These are phyloP conservation scores for Dipus sagitta DNA, from an alignment of 2,797 vertebrate genomes.

Conservation along the genomic window DNA sequence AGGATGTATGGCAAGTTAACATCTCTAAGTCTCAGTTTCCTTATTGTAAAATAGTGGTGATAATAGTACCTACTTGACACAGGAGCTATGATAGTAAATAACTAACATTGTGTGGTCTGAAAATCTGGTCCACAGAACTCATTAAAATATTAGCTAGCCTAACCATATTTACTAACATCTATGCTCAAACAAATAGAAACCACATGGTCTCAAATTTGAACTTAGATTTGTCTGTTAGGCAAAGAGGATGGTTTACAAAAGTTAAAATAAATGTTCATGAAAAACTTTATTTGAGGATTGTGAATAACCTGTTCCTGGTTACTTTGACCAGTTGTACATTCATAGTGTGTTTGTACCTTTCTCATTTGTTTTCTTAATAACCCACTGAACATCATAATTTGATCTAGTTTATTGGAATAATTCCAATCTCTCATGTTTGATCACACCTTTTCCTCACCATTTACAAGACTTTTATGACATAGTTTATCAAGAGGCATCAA, in stretches of 20 bases:
- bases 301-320: slow-evolving; percentile 39
- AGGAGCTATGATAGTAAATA: not conserved
- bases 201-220: slow-evolving; percentile 1
- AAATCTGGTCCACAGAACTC: not conserved
- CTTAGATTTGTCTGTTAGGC: not conserved
- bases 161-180: not conserved
- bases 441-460: not conserved
- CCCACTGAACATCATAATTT: not conserved
- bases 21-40: not conserved
- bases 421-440: not conserved
- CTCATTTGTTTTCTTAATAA: slow-evolving; percentile 33
- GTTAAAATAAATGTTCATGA: not conserved
- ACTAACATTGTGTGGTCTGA: not conserved
- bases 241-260: not conserved
- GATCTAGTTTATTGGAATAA: not conserved
- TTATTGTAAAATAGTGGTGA: not conserved
- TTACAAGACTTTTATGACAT: not conserved
- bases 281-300: not conserved
- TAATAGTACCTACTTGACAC: not conserved
- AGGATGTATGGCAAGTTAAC: slow-evolving; percentile 1
- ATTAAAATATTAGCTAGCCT: slow-evolving; percentile 1
- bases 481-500: slow-evolving; percentile 42
- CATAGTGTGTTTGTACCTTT: not conserved
- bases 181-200: not conserved
- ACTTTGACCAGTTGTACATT: not conserved